Evolutionary conservation across 2,888 invertebrate species (phyloP), one percentile per base, ranked within the genome.

Genomic region (Oscheius myriophilus): DNA sequence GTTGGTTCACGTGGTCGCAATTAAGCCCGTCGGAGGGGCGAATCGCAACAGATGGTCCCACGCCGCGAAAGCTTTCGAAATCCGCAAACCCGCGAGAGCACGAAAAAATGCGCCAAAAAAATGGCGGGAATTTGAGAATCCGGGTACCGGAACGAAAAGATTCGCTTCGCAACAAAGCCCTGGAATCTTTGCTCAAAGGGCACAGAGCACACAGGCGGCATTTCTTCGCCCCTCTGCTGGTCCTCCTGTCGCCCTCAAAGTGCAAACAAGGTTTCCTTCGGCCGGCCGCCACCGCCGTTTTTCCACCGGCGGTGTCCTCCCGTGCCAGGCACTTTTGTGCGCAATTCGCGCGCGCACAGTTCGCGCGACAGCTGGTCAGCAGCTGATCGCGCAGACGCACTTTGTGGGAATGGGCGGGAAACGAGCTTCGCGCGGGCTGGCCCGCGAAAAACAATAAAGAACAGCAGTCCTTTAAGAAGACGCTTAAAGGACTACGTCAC

Each of bases 271-370:
- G 33, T 33, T 3, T 33, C 33, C 33, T 33, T 33, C 33, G 33
- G 33, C 33, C 33, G n/a, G n/a, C n/a, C n/a, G n/a, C n/a, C n/a
- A n/a, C n/a, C n/a, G n/a, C n/a, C n/a, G n/a, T 33, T 33, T 33
- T 33, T 33, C 33, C 33, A 9, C 4, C 33, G 4, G 33, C 33
- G 6, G 18, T 46, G 46, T 18, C 55, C 21, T 53, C 53, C 64
- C 23, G 64, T 64, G 54, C 64, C 64, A 64, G 64, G 54, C 64
- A 41, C 64, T 64, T 64, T 64, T 64, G 64, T 64, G 12, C 9
- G 39, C 1, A 59, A 12, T 45, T 26, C 33, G 53, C 64, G 61
- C 49, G 64, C 64, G 64, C 53, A n/a, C 43, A 16, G 18, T 53
- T 53, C 25, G 21, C 25, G 21, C 45, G 23, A n/a, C 61, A 57